Conservation (phyloP, 2,888 invertebrate species). For the Eupithecia inturbata region DNA sequence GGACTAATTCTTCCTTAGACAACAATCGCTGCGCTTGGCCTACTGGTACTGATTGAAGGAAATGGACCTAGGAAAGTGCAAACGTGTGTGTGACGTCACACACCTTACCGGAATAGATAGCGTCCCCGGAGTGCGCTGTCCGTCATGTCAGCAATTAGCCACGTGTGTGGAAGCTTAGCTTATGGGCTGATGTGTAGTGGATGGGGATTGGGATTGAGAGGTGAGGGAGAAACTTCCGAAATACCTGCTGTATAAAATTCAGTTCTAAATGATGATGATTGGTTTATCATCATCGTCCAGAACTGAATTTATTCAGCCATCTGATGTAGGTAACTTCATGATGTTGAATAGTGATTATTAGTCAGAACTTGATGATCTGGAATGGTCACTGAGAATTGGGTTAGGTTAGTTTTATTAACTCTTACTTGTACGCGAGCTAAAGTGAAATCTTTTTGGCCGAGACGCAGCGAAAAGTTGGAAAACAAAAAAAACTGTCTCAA, state of each 20-base stretch:
- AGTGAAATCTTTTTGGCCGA: not conserved
- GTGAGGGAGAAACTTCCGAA: too few species aligned
- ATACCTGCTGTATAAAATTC: too few species aligned
- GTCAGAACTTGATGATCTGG: not conserved
- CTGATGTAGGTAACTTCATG: too few species aligned
- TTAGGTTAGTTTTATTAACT: too few species aligned
- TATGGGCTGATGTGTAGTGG: not conserved
- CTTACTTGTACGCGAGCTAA: not conserved
- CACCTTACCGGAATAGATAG: constrained; percentile 33
- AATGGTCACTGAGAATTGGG: not conserved
- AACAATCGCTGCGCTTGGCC: too few species aligned
- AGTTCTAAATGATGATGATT: too few species aligned
- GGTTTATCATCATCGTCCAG: too few species aligned
- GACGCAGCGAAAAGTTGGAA: not conserved
- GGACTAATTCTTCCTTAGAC: too few species aligned
- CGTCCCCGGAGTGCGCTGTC: constrained; percentile 36
- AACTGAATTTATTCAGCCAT: too few species aligned
- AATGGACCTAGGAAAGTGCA: not conserved
- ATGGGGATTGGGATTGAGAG: not conserved
- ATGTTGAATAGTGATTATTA: too few species aligned
- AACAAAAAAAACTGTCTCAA: not conserved
- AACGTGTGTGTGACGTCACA: constrained; percentile 4
- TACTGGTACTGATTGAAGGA: too few species aligned
- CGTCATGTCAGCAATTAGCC: constrained; percentile 38
- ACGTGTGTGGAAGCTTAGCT: constrained; percentile 5